phyloP scores from a whole-genome alignment of 1,140 invertebrate genomes.

The Zaprionus taronus region DNA sequence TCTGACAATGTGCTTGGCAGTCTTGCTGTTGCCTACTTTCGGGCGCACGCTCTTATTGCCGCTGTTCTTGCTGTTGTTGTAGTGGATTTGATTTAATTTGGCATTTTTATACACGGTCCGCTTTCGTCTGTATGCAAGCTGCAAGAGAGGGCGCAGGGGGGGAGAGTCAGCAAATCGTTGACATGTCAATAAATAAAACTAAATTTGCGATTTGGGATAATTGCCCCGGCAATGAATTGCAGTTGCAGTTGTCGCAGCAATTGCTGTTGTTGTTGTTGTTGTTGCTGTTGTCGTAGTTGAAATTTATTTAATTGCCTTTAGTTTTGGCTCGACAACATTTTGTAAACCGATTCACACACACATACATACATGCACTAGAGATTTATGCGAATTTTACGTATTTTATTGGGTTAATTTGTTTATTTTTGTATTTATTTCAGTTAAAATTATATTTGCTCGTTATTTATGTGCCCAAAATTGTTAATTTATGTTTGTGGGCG shows the following conservation, averaged over 20 bases:
- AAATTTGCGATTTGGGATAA: slow-evolving; percentile 54
- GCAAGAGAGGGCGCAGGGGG: slow-evolving; percentile 15
- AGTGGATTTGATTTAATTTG: slow-evolving; percentile 51
- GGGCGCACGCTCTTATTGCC: slow-evolving; percentile 30
- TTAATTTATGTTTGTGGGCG: slow-evolving; percentile 55
- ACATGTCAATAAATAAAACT: slow-evolving; percentile 71
- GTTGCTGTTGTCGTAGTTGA: slow-evolving; percentile 23
- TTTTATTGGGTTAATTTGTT: slow-evolving; percentile 79
- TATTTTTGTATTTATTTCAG: slow-evolving; percentile 65
- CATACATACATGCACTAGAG: slow-evolving; percentile 14
- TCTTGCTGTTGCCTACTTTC: slow-evolving; percentile 32
- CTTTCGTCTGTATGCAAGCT: slow-evolving; percentile 22
- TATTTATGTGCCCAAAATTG: slow-evolving; percentile 66
- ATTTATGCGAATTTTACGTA: slow-evolving; percentile 71
- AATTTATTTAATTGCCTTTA: slow-evolving; percentile 81
- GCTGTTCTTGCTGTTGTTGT: background rate
- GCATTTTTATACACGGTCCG: slow-evolving; percentile 43
- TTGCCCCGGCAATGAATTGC: slow-evolving; percentile 37
- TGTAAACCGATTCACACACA: slow-evolving; percentile 58
- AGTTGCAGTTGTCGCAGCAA: slow-evolving; percentile 12
- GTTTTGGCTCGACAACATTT: slow-evolving; percentile 61
- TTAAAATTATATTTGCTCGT: slow-evolving; percentile 42
- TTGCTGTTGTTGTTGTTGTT: slow-evolving; percentile 32
- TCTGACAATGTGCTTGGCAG: slow-evolving; percentile 16
- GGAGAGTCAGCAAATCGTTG: slow-evolving; percentile 56